These are phyloP conservation scores for Cinclus cinclus DNA, from an alignment of 2,113 vertebrate species.

Conservation along the genomic window DNA sequence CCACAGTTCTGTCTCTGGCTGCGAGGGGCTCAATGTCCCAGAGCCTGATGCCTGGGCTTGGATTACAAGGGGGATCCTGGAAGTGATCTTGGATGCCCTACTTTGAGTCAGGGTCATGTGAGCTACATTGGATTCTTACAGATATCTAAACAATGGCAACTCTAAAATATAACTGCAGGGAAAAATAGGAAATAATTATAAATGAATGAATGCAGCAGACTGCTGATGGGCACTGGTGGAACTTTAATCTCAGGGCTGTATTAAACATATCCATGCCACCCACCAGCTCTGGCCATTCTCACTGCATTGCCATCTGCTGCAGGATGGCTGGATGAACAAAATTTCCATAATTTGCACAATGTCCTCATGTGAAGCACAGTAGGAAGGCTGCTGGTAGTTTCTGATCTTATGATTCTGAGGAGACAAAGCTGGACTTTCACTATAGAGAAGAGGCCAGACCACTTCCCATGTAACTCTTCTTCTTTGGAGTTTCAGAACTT, in stretches of 20 bases:
- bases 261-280: background rate
- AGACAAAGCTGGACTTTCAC: background rate
- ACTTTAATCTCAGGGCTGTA: constrained; percentile 22
- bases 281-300: constrained; percentile 28
- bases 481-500: background rate
- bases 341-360: constrained; percentile 20
- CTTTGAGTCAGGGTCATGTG: background rate
- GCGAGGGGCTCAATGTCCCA: background rate
- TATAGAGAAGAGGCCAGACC: background rate
- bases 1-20: background rate
- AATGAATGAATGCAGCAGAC: background rate
- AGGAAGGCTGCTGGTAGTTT: background rate
- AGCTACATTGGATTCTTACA: background rate
- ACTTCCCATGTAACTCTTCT: background rate
- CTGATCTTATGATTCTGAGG: background rate
- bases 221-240: constrained; percentile 35
- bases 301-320: constrained; percentile 53
- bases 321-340: constrained; percentile 1
- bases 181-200: background rate
- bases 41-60: background rate
- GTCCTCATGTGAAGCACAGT: background rate
- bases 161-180: background rate
- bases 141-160: background rate
- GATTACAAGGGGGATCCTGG: background rate
- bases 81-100: background rate